Evolutionary conservation across 2,797 vertebrate species (phyloP).

Genomic region (Rhincodon typus): DNA sequence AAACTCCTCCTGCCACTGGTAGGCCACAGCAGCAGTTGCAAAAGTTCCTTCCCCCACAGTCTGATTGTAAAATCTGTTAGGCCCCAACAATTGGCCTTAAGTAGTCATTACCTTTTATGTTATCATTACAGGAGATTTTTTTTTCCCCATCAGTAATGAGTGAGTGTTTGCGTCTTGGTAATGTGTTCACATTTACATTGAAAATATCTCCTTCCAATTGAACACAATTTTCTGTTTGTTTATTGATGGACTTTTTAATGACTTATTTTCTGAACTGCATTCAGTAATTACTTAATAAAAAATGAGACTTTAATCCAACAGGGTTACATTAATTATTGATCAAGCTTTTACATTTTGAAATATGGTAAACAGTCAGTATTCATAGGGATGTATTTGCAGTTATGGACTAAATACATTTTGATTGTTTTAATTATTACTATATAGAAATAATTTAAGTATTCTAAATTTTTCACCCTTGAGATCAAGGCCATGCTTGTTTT

Average conservation of each 20-base stretch:
- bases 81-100: too few species aligned
- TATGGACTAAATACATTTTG: not conserved
- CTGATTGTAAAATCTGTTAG: not conserved
- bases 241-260: conserved; percentile 42
- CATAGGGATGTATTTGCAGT: not conserved
- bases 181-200: not conserved
- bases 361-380: not conserved
- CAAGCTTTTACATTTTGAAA: not conserved
- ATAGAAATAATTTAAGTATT: not conserved
- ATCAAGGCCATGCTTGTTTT: too few species aligned
- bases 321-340: conserved; percentile 43
- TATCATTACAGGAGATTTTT: not conserved
- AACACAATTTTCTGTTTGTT: conserved; percentile 12
- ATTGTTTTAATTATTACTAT: too few species aligned
- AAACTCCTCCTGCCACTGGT: too few species aligned
- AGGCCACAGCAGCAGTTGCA: too few species aligned
- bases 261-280: conserved; percentile 52
- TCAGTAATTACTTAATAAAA: conserved; percentile 53
- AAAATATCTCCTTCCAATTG: not conserved
- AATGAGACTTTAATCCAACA: conserved; percentile 48
- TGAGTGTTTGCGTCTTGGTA: not conserved
- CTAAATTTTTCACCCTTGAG: too few species aligned
- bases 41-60: not conserved
- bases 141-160: not conserved
- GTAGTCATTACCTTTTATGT: not conserved